Evolutionary conservation across 2,797 vertebrate species (phyloP).

Genomic region (Coregonus sp.): DNA sequence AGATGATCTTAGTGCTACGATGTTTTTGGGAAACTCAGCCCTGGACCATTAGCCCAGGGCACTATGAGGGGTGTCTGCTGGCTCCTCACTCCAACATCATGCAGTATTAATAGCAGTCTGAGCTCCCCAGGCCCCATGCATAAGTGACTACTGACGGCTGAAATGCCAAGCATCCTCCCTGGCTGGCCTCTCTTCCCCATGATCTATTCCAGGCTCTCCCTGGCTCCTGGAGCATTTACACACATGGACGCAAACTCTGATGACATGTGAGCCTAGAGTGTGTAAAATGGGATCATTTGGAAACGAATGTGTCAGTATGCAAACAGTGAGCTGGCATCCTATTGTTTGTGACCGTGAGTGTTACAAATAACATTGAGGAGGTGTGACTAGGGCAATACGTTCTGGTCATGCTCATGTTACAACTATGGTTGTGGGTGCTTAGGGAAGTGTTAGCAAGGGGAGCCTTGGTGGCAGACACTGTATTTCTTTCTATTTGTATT

Average conservation of each 20-base stretch:
- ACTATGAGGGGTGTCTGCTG: neutral
- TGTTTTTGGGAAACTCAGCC: too few species aligned
- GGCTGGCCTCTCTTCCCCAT: neutral
- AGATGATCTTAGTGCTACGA: too few species aligned
- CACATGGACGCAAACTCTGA: neutral
- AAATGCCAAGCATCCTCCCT: neutral
- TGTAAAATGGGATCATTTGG: neutral
- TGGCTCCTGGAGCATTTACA: neutral
- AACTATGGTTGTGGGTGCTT: neutral
- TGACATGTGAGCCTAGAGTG: neutral
- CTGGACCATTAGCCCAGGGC: neutral
- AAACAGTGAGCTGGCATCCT: neutral
- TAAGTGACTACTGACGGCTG: conserved; percentile 40
- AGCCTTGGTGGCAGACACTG: neutral
- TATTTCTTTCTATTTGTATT: too few species aligned
- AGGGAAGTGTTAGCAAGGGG: neutral
- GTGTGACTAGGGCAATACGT: neutral
- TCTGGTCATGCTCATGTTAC: neutral
- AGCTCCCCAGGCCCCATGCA: conserved; percentile 40
- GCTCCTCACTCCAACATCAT: conserved; percentile 23
- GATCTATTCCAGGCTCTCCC: neutral
- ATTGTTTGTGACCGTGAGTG: neutral
- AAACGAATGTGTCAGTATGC: neutral
- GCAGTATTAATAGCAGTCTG: conserved; percentile 46
- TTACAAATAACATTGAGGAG: neutral